Evolutionary conservation across 2,888 invertebrate species (phyloP).

Genomic region (Epistrophe eligans): DNA sequence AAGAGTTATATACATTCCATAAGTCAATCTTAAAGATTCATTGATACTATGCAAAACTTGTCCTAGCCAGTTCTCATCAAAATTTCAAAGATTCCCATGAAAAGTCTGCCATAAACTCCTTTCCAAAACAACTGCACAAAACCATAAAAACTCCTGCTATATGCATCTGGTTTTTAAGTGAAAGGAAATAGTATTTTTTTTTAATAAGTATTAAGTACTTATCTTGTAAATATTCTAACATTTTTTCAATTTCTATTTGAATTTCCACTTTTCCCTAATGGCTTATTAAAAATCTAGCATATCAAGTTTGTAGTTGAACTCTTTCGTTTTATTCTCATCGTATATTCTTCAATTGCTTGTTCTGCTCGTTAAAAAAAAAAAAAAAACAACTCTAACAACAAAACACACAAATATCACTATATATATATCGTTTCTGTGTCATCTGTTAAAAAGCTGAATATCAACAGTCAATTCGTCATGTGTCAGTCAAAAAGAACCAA

Average conservation of each 20-base stretch:
- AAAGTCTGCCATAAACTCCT: background rate
- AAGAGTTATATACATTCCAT: too few species aligned
- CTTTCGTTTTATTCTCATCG: conserved; percentile 6
- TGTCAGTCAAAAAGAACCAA: conserved; percentile 63
- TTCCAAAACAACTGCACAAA: background rate
- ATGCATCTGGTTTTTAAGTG: background rate
- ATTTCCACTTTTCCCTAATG: conserved; percentile 35
- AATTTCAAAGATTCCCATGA: too few species aligned
- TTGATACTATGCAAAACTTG: too few species aligned
- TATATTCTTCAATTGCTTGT: conserved; percentile 19
- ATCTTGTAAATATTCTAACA: background rate
- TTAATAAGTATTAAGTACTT: background rate
- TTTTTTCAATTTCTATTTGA: conserved; percentile 16
- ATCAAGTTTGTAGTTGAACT: conserved; percentile 32
- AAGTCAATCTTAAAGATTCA: too few species aligned
- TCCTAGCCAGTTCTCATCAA: too few species aligned
- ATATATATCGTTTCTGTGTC: conserved; percentile 63
- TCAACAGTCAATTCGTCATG: conserved; percentile 67
- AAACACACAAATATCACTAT: conserved; percentile 22
- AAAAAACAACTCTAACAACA: background rate
- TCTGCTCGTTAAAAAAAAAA: conserved; percentile 21
- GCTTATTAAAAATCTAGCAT: conserved; percentile 37
- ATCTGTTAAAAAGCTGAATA: conserved; percentile 42
- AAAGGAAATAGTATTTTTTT: conserved; percentile 1
- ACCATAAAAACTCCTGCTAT: background rate